Evolutionary conservation across 2,797 vertebrate species (phyloP).

Genomic region (Melanotaenia nigrans): DNA sequence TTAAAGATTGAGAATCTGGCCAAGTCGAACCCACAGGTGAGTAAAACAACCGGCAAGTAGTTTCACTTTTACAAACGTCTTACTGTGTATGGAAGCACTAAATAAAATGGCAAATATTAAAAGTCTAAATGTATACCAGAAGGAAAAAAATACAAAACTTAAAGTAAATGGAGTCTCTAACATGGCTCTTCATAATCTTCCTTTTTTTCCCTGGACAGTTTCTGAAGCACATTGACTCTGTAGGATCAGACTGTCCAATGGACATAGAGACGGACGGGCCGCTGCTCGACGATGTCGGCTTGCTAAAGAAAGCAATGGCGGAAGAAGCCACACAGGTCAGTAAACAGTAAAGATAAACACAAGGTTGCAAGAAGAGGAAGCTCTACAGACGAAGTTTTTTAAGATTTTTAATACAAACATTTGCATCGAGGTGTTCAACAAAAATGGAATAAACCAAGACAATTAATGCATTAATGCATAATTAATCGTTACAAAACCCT

Average conservation of each 20-base stretch:
- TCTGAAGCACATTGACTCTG: slow-evolving; percentile 84
- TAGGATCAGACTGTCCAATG: slow-evolving; percentile 86
- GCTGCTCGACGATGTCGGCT: slow-evolving; percentile 90
- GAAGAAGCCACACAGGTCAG: slow-evolving; percentile 91
- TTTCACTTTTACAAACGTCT: not conserved
- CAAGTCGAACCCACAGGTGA: slow-evolving; percentile 98
- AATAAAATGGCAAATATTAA: too few species aligned
- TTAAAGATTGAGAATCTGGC: slow-evolving; percentile 99
- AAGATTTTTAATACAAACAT: too few species aligned
- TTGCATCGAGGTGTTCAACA: too few species aligned
- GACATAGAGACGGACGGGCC: slow-evolving; percentile 95
- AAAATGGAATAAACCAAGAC: too few species aligned
- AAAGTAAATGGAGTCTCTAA: not conserved
- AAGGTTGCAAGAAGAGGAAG: not conserved
- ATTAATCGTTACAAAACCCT: too few species aligned
- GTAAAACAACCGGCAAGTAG: slow-evolving; percentile 22
- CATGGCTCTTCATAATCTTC: not conserved
- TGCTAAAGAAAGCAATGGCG: slow-evolving; percentile 90
- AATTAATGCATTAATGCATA: too few species aligned
- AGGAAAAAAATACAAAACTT: too few species aligned
- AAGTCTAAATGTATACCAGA: too few species aligned
- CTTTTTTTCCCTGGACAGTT: slow-evolving; percentile 80
- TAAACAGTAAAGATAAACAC: not conserved
- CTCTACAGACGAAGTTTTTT: too few species aligned
- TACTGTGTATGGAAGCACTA: not conserved